Conservation (phyloP, 1,140 invertebrate genomes). For the Pantala flavescens region DNA sequence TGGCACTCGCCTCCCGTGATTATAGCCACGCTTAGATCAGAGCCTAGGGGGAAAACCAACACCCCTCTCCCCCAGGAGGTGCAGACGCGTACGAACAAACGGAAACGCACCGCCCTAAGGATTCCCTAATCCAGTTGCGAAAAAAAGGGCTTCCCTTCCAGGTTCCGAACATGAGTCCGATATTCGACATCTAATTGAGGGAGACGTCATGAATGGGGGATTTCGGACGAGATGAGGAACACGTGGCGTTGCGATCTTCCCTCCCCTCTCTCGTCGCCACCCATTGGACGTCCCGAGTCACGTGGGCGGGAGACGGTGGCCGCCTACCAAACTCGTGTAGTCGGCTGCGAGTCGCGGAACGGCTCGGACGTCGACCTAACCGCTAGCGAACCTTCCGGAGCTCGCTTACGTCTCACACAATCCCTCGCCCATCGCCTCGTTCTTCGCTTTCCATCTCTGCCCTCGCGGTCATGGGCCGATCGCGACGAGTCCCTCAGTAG, state of each 20-base stretch:
- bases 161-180: no score
- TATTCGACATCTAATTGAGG: neutral
- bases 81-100: no score
- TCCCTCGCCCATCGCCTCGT: neutral
- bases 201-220: neutral
- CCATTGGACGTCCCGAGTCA: neutral
- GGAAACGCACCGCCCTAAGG: no score
- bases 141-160: no score
- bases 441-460: neutral
- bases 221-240: neutral
- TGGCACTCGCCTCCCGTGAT: no score
- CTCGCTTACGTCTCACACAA: neutral
- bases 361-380: neutral
- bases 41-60: no score
- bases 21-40: no score
- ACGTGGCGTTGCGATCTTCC: neutral
- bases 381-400: neutral
- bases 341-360: neutral
- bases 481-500: neutral
- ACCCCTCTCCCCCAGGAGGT: no score
- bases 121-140: no score
- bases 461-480: neutral
- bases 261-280: neutral
- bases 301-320: neutral
- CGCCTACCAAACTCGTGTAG: neutral